These are phyloP conservation scores for Hoplias malabaricus DNA, from an alignment of 2,113 vertebrate genomes.

Conservation along the genomic window DNA sequence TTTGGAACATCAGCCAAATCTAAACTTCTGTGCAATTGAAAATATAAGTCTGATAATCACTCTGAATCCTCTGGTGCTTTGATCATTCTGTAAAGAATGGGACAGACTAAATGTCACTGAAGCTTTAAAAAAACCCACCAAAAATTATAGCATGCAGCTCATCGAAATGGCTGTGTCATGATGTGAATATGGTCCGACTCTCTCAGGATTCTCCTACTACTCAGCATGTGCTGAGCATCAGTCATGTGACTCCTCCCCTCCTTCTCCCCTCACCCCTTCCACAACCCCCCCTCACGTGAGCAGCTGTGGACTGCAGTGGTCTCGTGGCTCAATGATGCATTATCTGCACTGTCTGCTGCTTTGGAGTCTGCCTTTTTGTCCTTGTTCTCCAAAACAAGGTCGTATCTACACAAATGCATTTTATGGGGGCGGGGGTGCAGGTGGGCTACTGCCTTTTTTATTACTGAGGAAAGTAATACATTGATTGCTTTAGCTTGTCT, in stretches of 20 bases:
- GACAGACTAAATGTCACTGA: background rate
- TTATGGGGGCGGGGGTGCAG: background rate
- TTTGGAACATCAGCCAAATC: too few species aligned
- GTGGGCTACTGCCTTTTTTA: background rate
- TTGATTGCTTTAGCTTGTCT: too few species aligned
- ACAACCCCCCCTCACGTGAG: background rate
- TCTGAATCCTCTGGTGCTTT: too few species aligned
- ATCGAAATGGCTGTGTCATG: constrained; percentile 3
- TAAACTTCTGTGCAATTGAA: too few species aligned
- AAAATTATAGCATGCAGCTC: background rate
- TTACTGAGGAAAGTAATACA: too few species aligned
- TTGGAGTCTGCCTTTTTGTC: background rate
- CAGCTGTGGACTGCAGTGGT: constrained; percentile 4
- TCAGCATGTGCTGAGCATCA: background rate
- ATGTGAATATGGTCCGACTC: background rate
- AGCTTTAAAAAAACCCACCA: background rate
- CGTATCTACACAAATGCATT: background rate
- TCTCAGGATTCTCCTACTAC: background rate
- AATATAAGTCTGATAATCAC: too few species aligned
- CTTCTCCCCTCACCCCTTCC: too few species aligned
- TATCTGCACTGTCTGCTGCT: background rate
- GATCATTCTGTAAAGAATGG: too few species aligned
- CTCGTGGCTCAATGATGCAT: background rate
- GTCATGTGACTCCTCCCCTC: background rate
- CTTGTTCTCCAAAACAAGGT: background rate